Conservation (phyloP, 1,140 invertebrate species). For the Eulimnadia texana region DNA sequence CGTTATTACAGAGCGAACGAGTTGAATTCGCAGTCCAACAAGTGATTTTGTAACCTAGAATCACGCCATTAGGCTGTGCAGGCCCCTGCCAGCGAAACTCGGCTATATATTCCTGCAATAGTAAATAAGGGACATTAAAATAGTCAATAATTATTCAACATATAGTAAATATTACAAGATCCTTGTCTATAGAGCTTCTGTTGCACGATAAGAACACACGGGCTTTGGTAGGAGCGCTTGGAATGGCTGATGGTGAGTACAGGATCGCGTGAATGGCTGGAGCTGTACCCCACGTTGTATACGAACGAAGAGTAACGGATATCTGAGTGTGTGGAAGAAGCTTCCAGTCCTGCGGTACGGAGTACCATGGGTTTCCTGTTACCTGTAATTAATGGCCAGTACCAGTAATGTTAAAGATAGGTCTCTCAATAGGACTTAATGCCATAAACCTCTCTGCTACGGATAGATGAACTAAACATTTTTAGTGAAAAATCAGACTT, state of each 20-base stretch:
- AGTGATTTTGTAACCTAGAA: conserved; percentile 51
- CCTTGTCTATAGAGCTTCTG: background rate
- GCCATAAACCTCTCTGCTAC: no score
- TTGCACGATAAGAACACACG: conserved; percentile 45
- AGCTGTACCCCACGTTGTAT: conserved; percentile 59
- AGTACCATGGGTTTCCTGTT: conserved; percentile 25
- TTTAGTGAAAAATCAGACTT: no score
- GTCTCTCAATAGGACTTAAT: no score
- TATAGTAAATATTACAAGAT: background rate
- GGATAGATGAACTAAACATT: no score
- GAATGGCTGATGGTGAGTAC: conserved; percentile 51
- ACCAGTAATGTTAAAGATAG: background rate
- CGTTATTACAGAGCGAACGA: background rate
- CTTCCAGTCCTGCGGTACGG: conserved; percentile 32
- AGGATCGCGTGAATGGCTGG: conserved; percentile 33
- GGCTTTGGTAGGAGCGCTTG: conserved; percentile 49
- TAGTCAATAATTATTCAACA: background rate
- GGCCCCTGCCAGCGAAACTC: conserved; percentile 60
- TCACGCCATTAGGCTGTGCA: conserved; percentile 49
- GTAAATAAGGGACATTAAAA: conserved; percentile 2
- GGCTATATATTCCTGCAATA: conserved; percentile 24
- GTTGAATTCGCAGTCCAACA: conserved; percentile 37
- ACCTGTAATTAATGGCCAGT: conserved; percentile 16
- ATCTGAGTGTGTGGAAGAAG: conserved; percentile 50
- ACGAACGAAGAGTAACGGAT: conserved; percentile 54